A percentile compares a stretch with the other conserved stretches of the same genome.
Evolutionary conservation across 2,113 vertebrate genomes (phyloP).

Genomic region (Eira barbara): DNA sequence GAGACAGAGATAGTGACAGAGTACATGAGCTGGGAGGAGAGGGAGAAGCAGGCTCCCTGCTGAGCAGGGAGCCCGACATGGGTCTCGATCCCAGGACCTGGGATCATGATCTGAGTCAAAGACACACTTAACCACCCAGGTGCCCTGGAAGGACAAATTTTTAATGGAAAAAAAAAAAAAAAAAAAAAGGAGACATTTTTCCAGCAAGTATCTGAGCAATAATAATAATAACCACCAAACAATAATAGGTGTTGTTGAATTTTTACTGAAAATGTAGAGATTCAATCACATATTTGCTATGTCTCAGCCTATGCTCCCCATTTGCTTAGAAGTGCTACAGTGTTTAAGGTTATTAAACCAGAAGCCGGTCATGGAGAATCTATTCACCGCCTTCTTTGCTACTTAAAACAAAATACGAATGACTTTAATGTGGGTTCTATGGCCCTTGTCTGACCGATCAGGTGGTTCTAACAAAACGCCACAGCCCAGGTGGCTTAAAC

Average conservation of each 20-base stretch:
- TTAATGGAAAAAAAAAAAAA: not conserved
- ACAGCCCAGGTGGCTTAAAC: not conserved
- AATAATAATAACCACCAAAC: not conserved
- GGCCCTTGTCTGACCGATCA: not conserved
- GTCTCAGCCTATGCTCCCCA: not conserved
- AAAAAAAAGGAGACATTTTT: not conserved
- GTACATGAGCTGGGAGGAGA: not conserved
- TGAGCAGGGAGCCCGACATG: not conserved
- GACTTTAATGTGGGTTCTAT: not conserved
- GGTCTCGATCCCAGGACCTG: not conserved
- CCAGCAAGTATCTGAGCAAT: not conserved
- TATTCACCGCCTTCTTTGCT: not conserved
- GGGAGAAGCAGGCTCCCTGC: too few species aligned
- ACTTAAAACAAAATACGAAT: not conserved
- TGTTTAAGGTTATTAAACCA: not conserved
- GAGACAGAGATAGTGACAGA: too few species aligned
- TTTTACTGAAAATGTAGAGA: not conserved
- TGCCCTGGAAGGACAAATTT: not conserved
- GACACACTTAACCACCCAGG: not conserved
- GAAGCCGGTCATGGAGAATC: not conserved
- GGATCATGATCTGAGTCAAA: not conserved
- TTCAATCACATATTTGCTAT: not conserved
- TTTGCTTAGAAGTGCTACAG: not conserved
- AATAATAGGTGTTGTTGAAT: not conserved
- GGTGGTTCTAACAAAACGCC: not conserved